These are phyloP conservation scores for Melinaea menophilus DNA, from an alignment of 2,888 invertebrate genomes.

Conservation along the genomic window DNA sequence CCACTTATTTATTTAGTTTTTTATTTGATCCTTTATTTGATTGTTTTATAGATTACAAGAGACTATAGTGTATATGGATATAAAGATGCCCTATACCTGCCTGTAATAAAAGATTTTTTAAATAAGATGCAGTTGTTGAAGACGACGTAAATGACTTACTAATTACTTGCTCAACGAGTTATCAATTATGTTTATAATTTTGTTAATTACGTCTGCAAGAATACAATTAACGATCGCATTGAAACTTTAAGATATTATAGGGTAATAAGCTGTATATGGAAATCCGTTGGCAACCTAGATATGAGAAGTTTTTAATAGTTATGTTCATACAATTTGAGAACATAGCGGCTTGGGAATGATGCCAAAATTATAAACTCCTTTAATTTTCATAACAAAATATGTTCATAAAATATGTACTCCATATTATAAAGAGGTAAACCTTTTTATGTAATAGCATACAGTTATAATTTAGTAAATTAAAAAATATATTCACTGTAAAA, in stretches of 20 bases:
- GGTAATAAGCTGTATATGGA: conserved; percentile 28
- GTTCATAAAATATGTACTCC: neutral
- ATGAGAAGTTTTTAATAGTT: conserved; percentile 29
- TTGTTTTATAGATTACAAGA: too few relatives aligned
- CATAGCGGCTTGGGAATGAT: conserved; percentile 20
- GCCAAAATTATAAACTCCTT: conserved; percentile 18
- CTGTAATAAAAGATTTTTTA: too few relatives aligned
- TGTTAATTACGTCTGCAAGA: neutral
- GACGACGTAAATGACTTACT: neutral
- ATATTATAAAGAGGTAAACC: neutral
- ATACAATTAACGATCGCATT: conserved; percentile 10
- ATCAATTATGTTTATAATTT: neutral
- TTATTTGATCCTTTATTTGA: too few relatives aligned
- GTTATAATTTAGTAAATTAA: too few relatives aligned
- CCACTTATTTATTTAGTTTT: too few relatives aligned
- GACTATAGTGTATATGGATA: too few relatives aligned
- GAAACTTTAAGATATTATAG: conserved; percentile 20
- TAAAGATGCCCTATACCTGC: too few relatives aligned
- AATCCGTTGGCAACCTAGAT: conserved; percentile 26
- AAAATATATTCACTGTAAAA: too few relatives aligned
- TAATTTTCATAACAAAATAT: conserved; percentile 16
- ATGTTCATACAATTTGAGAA: conserved; percentile 25
- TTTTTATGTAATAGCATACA: too few relatives aligned
- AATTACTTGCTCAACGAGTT: neutral
- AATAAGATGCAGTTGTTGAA: too few relatives aligned